Base-by-base conservation (phyloP, 1,140 invertebrate species). In the Sipha flava region DNA sequence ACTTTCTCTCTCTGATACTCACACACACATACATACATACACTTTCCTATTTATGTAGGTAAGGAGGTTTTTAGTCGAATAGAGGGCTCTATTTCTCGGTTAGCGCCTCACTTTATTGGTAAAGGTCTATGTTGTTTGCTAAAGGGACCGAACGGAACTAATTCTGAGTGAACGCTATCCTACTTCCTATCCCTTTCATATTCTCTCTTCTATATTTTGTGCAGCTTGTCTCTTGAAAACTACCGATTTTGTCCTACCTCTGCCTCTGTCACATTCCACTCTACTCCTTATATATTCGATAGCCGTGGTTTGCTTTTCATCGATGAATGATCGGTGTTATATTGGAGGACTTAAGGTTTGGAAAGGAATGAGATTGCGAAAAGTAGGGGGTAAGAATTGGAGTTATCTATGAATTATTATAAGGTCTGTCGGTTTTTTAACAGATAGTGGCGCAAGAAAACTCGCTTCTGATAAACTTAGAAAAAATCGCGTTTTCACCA, bases 111-210 rank as follows among this genome's bases (percentile, higher is more conserved):
- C 70, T 75, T 52, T 75, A 52, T 54, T 75, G 47, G 72, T 57
- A 54, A 75, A 75, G 47, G 49, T 75, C 34, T 75, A 23, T 57
- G 47, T 59, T 77, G 73, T 77, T 77, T 77, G 73, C 73, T 26
- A 59, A 54, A 54, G 73, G 49, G 49, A 57, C 34, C 49, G 49
- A 57, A 57, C 49, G 31, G 52, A 77, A 77, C 73, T 77, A 57
- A 77, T 77, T 77, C 34, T 77, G 43, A 70, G 23, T 5, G 66
- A 70, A 47, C 43, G 66, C 21, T 66, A 34, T 23, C 47, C n/a
- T 12, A 2, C 0, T 29, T 23, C 47, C n/a, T 12, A 2, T 0
- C 21, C 23, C n/a, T 75, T 75, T 16, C 26, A 10, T 7, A 0
- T 23, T n/a, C 3, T 4, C 12, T 5, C 29, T n/a, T 18, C 6